These are phyloP conservation scores for Calephelis virginiensis DNA, from an alignment of 1,140 invertebrate genomes.

Conservation along the genomic window DNA sequence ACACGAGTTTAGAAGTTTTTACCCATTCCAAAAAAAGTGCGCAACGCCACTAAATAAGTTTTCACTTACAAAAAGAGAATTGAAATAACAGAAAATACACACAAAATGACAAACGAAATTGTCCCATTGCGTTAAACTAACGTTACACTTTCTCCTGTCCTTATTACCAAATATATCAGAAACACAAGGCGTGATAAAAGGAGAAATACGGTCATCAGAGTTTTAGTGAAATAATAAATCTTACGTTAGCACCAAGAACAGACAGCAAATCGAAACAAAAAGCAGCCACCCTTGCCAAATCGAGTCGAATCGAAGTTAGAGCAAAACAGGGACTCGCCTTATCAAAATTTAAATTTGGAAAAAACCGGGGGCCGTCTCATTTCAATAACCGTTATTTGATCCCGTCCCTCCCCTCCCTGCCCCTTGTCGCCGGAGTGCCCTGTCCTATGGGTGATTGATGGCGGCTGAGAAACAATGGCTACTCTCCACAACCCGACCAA, in stretches of 20 bases:
- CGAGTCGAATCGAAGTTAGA: constrained; percentile 51
- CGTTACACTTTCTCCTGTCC: not conserved
- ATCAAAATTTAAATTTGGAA: constrained; percentile 78
- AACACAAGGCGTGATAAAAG: constrained; percentile 29
- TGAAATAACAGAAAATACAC: too few relatives aligned
- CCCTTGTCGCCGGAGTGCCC: constrained; percentile 32
- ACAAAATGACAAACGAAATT: too few relatives aligned
- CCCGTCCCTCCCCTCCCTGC: constrained; percentile 38
- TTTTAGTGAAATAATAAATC: constrained; percentile 54
- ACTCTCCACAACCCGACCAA: constrained; percentile 56
- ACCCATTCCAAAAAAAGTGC: too few relatives aligned
- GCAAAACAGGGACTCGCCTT: constrained; percentile 72
- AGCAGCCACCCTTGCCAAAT: constrained; percentile 59
- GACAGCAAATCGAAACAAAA: constrained; percentile 64
- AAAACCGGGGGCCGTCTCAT: constrained; percentile 73
- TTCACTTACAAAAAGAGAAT: too few relatives aligned
- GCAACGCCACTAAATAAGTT: too few relatives aligned
- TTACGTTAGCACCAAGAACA: constrained; percentile 58
- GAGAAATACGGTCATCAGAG: constrained; percentile 27
- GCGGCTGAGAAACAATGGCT: constrained; percentile 70
- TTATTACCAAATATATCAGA: constrained; percentile 21
- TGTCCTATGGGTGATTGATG: constrained; percentile 71
- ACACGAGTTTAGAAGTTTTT: too few relatives aligned
- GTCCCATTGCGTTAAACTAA: not conserved
- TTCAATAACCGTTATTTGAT: constrained; percentile 76